A percentile compares a stretch with the other conserved stretches of the same genome.
phyloP scores from a whole-genome alignment of 2,888 invertebrate species.

The Gastracanthus pulcherrimus region DNA sequence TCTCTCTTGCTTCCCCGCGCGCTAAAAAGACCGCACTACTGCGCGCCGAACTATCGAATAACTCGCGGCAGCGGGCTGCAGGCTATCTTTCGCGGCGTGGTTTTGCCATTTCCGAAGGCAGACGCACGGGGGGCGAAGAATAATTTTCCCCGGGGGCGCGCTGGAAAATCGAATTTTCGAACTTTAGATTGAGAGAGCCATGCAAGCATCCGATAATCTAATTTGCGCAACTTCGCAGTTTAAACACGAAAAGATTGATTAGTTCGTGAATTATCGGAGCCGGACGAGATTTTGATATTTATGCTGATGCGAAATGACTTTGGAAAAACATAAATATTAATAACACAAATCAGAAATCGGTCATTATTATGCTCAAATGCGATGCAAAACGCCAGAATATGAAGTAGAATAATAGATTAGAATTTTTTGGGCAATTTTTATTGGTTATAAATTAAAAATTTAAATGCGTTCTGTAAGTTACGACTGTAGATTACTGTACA shows the following conservation, averaged over 20 bases:
- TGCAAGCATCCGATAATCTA: conserved; percentile 12
- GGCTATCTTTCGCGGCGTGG: neutral
- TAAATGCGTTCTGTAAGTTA: too few species aligned
- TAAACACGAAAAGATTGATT: neutral
- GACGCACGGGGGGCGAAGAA: neutral
- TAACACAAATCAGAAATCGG: too few species aligned
- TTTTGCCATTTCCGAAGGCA: neutral
- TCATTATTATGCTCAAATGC: too few species aligned
- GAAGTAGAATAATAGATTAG: too few species aligned
- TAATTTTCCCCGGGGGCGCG: conserved; percentile 7
- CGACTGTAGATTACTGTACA: too few species aligned
- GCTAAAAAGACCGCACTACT: neutral
- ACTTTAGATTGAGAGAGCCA: conserved; percentile 25
- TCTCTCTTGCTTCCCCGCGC: neutral
- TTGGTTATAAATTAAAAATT: too few species aligned
- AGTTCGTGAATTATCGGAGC: neutral
- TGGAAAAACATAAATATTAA: too few species aligned
- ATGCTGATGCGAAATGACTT: too few species aligned
- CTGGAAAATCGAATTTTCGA: neutral
- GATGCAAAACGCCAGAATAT: too few species aligned
- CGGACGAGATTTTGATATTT: too few species aligned
- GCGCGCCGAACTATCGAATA: neutral
- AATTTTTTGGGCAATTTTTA: too few species aligned
- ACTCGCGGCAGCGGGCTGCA: neutral
- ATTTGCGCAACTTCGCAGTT: neutral